Evolutionary conservation across 2,797 vertebrate genomes (phyloP).

Genomic region (Mus caroli): DNA sequence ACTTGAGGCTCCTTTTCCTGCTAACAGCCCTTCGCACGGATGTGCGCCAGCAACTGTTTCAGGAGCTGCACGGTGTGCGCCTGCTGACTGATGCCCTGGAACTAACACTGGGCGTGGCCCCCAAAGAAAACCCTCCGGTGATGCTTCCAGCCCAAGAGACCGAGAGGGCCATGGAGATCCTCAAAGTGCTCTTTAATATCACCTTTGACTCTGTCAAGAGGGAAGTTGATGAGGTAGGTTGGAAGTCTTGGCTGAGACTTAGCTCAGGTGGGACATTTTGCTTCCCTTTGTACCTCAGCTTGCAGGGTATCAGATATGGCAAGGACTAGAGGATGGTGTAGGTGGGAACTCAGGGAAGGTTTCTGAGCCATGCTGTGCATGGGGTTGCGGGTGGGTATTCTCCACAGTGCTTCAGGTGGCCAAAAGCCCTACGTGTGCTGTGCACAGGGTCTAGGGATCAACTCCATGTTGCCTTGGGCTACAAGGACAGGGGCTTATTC

Average conservation of each 20-base stretch:
- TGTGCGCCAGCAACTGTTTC: slow-evolving; percentile 92
- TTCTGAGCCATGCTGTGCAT: background rate
- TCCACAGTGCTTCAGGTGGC: background rate
- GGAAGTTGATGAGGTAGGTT: slow-evolving; percentile 93
- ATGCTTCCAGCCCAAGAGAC: slow-evolving; percentile 92
- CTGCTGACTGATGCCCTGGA: slow-evolving; percentile 93
- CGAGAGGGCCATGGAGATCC: slow-evolving; percentile 94
- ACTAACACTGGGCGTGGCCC: slow-evolving; percentile 89
- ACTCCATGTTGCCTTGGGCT: no score
- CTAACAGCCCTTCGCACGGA: slow-evolving; percentile 94
- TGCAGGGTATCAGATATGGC: background rate
- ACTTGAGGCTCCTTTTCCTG: slow-evolving; percentile 94
- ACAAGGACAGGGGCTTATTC: background rate
- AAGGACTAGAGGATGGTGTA: background rate
- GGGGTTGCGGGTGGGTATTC: background rate
- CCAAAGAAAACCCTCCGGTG: slow-evolving; percentile 84
- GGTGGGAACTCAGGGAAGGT: background rate
- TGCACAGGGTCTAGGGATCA: accelerated
- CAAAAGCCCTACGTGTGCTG: no score
- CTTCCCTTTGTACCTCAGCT: background rate
- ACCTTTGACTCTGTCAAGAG: slow-evolving; percentile 93
- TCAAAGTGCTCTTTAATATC: slow-evolving; percentile 97
- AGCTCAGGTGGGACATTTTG: accelerated
- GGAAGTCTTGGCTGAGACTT: background rate
- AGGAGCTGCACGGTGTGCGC: slow-evolving; percentile 92